These are phyloP conservation scores for Latheticus oryzae DNA, from an alignment of 2,888 invertebrate genomes.

Conservation along the genomic window DNA sequence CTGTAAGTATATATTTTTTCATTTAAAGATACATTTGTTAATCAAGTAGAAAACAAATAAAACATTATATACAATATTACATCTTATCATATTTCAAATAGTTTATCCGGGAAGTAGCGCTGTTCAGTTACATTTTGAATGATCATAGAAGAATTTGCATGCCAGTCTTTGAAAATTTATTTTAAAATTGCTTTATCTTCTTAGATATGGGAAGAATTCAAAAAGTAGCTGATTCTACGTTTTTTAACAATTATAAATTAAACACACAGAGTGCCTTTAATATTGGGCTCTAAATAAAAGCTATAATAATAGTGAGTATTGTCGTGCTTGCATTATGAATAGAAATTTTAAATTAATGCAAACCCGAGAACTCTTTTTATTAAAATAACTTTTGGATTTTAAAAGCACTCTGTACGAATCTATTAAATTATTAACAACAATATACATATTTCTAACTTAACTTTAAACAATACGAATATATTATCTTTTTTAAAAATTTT, in stretches of 20 bases:
- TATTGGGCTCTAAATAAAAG: conserved; percentile 38
- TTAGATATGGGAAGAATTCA: no score
- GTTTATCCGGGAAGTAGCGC: no score
- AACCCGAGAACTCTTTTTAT: no score
- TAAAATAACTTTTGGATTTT: conserved; percentile 25
- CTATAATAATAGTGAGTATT: conserved; percentile 18
- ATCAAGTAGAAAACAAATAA: no score
- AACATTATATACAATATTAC: no score
- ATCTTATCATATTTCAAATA: no score
- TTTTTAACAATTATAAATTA: not conserved
- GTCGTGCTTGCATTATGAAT: not conserved
- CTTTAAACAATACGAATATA: conserved; percentile 7
- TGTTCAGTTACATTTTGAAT: not conserved
- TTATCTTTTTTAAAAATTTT: conserved; percentile 25
- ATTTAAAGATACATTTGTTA: no score
- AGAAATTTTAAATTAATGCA: no score
- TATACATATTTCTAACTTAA: conserved; percentile 10
- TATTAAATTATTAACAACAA: conserved; percentile 11
- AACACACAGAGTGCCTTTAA: conserved; percentile 32
- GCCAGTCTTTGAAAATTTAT: no score
- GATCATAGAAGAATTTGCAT: no score
- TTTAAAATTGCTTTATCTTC: no score
- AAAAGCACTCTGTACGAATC: conserved; percentile 34
- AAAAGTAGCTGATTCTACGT: conserved; percentile 1
- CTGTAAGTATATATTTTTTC: no score